phyloP scores from a whole-genome alignment of 30 jellyfish, hydroid and myxozoan species.

The Catostylus mosaicus region DNA sequence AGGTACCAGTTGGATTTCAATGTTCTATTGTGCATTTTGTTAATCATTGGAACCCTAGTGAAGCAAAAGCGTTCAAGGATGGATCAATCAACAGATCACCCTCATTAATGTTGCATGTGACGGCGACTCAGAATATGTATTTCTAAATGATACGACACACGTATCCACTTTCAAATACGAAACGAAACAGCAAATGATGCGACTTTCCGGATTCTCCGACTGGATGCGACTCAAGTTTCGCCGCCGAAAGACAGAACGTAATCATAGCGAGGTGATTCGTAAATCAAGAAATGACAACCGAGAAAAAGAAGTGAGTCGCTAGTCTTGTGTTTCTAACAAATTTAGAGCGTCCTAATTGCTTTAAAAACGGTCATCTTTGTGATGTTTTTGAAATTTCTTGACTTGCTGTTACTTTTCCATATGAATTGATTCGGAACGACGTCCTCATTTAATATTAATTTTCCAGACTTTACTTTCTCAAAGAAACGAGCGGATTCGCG shows the following conservation, averaged over 20 bases:
- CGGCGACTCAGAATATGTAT: neutral
- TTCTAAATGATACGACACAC: neutral
- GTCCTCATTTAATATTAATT: too few relatives aligned
- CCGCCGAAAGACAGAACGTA: neutral
- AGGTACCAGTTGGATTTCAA: conserved; percentile 11
- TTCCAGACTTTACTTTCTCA: too few relatives aligned
- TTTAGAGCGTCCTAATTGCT: too few relatives aligned
- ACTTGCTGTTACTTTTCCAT: too few relatives aligned
- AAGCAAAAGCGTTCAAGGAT: neutral
- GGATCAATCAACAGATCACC: neutral
- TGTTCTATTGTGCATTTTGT: neutral
- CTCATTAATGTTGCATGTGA: conserved; percentile 5
- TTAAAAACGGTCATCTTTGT: too few relatives aligned
- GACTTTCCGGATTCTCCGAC: conserved; percentile 11
- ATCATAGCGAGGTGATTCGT: neutral
- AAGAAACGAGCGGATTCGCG: too few relatives aligned
- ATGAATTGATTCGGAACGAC: too few relatives aligned
- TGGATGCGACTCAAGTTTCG: conserved; percentile 28
- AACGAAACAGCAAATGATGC: conserved; percentile 7
- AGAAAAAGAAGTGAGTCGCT: neutral
- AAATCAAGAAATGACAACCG: neutral
- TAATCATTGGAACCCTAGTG: neutral
- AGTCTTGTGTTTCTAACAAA: too few relatives aligned
- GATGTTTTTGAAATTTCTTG: too few relatives aligned
- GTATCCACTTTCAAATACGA: neutral